Base-by-base conservation (phyloP, 1,140 invertebrate species). In the Rhagoletis zephyria region DNA sequence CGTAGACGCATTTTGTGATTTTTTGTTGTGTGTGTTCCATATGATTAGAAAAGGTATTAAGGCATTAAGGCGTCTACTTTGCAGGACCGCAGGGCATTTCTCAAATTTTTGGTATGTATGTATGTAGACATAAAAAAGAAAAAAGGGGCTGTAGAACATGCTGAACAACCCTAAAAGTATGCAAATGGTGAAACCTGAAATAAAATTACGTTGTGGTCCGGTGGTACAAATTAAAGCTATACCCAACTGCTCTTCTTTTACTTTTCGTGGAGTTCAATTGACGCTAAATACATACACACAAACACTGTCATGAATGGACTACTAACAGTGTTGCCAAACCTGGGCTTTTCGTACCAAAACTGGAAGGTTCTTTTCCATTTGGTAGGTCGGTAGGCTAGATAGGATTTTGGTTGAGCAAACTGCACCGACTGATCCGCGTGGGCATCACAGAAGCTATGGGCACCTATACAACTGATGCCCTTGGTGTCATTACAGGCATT, bases 101-200 rank as follows among this genome's bases (percentile, higher is more conserved):
- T 30, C 30, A 30, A 30, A 30, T 30, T 30, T 30, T 30, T 30
- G 30, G 30, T 30, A 30, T 30, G 6, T 9, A 12, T 12, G 10
- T 45, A 74, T 48, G 14, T 45, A 16, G 10, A 0, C 40, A 42
- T 2, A 12, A 45, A 16, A 7, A n/a, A 63, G 61, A 4, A 42
- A 70, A 48, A 74, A 45, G 3, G 0, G 1, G 1, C 16, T 6
- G 12, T 2, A 74, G 40, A 74, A 16, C 45, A 16, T 56, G 51
- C 51, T 9, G 45, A 74, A 6, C 67, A 74, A 10, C 67, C 67
- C 67, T 74, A 74, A 74, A 74, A 74, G 42, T 74, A 74, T 74
- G 42, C 42, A 74, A 74, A 59, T 14, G 56, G 19, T 67, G 40
- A 10, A 81, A 16, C 51, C 4, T 1, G 7, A 12, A 48, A 48